A percentile compares a stretch with the other conserved stretches of the same genome.
These are phyloP conservation scores for Avahi laniger DNA, from an alignment of 2,797 vertebrate genomes.

Conservation along the genomic window DNA sequence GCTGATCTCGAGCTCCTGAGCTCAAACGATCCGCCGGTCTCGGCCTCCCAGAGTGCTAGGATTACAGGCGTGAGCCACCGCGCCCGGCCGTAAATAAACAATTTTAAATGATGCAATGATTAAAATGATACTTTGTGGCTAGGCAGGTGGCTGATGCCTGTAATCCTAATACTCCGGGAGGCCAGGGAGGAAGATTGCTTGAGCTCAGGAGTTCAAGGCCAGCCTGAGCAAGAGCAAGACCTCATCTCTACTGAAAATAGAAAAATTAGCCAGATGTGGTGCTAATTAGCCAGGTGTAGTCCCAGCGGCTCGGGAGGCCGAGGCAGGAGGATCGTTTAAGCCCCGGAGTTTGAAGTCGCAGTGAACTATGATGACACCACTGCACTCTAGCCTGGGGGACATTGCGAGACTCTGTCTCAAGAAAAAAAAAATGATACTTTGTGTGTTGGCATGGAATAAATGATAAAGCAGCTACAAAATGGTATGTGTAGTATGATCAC, in stretches of 20 bases:
- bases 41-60: no score
- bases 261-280: neutral
- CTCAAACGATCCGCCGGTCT: no score
- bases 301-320: neutral
- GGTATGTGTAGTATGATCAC: neutral
- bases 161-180: neutral
- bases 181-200: neutral
- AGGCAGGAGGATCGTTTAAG: neutral
- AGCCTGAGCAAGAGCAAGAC: neutral
- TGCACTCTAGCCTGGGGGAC: neutral
- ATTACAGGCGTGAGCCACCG: no score
- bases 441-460: slow-evolving; percentile 1
- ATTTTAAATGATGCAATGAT: neutral
- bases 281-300: neutral
- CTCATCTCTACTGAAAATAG: neutral
- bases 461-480: neutral
- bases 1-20: no score
- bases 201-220: neutral
- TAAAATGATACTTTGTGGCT: neutral
- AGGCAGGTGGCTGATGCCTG: no score
- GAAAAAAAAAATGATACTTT: neutral
- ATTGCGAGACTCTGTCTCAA: neutral
- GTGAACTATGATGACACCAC: neutral
- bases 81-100: neutral
- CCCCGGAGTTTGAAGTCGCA: neutral